Percentiles rank a stretch among this genome's conserved stretches.
phyloP scores from a whole-genome alignment of 2,888 invertebrate species.

The Busseola fusca region DNA sequence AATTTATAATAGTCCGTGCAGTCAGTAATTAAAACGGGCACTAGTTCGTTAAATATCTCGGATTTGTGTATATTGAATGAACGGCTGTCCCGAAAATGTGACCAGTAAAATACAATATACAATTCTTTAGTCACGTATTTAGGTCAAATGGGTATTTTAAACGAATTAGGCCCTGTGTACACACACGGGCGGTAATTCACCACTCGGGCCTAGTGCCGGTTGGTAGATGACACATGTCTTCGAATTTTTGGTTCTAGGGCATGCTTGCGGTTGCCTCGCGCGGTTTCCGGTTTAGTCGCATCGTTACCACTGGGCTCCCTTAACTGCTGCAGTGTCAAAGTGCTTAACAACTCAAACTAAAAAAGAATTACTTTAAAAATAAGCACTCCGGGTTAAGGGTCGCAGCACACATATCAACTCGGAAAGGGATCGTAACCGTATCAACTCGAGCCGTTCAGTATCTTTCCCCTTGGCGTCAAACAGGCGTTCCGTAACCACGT shows the following conservation, averaged over 20 bases:
- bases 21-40: constrained; percentile 3
- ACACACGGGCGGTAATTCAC: too few species aligned
- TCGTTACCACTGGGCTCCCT: too few species aligned
- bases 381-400: too few species aligned
- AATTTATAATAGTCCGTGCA: background rate
- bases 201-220: too few species aligned
- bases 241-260: background rate
- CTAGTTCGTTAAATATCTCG: background rate
- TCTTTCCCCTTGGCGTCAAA: too few species aligned
- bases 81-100: background rate
- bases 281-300: background rate
- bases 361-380: too few species aligned
- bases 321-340: too few species aligned
- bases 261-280: background rate
- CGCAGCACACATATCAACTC: too few species aligned
- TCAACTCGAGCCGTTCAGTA: too few species aligned
- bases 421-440: too few species aligned
- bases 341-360: too few species aligned
- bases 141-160: background rate
- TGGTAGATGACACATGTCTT: background rate
- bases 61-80: constrained; percentile 7
- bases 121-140: background rate
- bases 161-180: background rate
- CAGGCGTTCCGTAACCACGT: too few species aligned
- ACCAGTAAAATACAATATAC: background rate